A percentile compares a stretch with the other conserved stretches of the same genome.
Evolutionary conservation across 2,797 vertebrate species (phyloP).

Genomic region (Myotis myotis): DNA sequence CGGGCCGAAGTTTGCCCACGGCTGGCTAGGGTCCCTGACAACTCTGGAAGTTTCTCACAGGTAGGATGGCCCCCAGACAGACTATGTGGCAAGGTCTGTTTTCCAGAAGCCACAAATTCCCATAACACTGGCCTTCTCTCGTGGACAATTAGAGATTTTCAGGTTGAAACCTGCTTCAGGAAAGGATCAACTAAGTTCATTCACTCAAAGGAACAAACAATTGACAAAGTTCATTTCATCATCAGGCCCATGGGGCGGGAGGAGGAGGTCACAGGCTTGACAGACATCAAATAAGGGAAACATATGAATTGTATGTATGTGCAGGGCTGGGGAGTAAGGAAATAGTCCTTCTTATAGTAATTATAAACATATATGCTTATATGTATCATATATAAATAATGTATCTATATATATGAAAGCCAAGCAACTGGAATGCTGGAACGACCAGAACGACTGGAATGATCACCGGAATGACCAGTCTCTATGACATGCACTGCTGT

Average conservation of each 20-base stretch:
- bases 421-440: too few relatives aligned
- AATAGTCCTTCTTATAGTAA: not conserved
- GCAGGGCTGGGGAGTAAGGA: fast-evolving
- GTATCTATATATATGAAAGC: not conserved
- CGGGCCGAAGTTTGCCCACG: too few relatives aligned
- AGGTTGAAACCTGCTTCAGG: not conserved
- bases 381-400: not conserved
- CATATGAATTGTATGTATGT: fast-evolving
- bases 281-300: not conserved
- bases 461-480: too few relatives aligned
- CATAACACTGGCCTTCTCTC: not conserved
- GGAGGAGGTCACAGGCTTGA: not conserved
- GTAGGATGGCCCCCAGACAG: not conserved
- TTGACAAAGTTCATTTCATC: not conserved
- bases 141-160: not conserved
- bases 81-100: not conserved
- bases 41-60: not conserved
- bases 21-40: not conserved
- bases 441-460: too few relatives aligned
- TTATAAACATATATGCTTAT: not conserved
- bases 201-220: not conserved
- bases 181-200: not conserved
- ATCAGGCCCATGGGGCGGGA: too few relatives aligned
- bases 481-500: too few relatives aligned
- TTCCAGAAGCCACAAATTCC: not conserved